Evolutionary conservation across 2,888 invertebrate genomes (phyloP), one percentile per base, ranked within the genome.

Genomic region (Hemaris fuciformis): DNA sequence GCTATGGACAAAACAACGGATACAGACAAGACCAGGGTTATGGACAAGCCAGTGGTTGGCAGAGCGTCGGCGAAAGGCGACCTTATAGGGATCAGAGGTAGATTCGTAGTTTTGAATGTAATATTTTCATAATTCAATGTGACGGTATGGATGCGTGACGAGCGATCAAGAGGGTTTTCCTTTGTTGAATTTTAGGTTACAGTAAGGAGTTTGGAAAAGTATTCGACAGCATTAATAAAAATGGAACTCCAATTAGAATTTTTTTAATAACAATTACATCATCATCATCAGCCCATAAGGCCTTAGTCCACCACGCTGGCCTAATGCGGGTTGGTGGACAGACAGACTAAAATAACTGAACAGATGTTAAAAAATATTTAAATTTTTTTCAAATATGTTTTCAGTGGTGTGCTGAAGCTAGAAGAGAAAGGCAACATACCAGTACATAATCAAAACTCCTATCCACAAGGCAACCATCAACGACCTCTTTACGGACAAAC

Each of bases 61-160:
- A 84, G 3, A 89, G 82, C 57, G 89, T 90, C 0, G 88, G 89
- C 0, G 89, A 88, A 57, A 75, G 89, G 43, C 75, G 91, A 61
- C 90, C 91, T 13, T 91, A 91, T 65, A 84, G 92, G 62, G 93
- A 93, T 71, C 88, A 92, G 73, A 92, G 88, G 87, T 89, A 62
- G 66, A 67, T 42, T 20, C 20, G n/a, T 48, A 45, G 45, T 56
- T 41, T 25, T 1, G 3, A 48, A 7, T 7, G 5, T 8, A 7
- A 10, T 10, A 7, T 6, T 20, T 13, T 22, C 1, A 13, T 13
- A 23, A 23, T 7, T n/a, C n/a, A n/a, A n/a, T n/a, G n/a, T n/a
- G n/a, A n/a, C n/a, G n/a, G n/a, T n/a, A n/a, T n/a, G n/a, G n/a
- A n/a, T n/a, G n/a, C n/a, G n/a, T n/a, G n/a, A n/a, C n/a, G n/a